These are phyloP conservation scores for Drosophila trichaetosa DNA, from an alignment of 2,888 invertebrate species.

Conservation along the genomic window DNA sequence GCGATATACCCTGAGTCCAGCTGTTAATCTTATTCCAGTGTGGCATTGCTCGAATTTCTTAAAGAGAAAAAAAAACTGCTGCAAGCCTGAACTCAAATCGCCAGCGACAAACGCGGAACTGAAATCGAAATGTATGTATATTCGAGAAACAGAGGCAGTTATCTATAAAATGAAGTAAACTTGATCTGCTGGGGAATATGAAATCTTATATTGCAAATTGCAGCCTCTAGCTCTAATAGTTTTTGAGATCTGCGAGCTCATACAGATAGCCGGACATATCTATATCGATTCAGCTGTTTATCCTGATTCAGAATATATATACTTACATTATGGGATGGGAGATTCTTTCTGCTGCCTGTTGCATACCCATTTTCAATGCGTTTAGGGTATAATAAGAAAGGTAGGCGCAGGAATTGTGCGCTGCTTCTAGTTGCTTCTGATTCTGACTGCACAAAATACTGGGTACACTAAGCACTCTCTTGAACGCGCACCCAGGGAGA, in stretches of 20 bases:
- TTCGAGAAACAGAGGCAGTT: neutral
- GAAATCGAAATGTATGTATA: neutral
- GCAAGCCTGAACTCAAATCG: neutral
- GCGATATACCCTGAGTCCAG: neutral
- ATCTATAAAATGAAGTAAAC: neutral
- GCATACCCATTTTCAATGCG: neutral
- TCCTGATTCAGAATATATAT: neutral
- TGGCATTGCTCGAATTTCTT: neutral
- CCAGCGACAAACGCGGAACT: neutral
- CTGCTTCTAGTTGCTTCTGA: conserved; percentile 46
- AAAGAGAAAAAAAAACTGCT: neutral
- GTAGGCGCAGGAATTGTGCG: conserved; percentile 25
- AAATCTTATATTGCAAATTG: neutral
- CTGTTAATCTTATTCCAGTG: neutral
- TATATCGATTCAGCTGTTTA: no score
- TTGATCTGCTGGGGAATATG: neutral
- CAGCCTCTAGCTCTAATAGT: no score
- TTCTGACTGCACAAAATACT: conserved; percentile 55
- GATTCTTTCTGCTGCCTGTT: neutral
- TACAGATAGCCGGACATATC: neutral
- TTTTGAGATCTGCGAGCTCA: neutral
- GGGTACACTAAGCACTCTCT: conserved; percentile 45
- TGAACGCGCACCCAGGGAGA: conserved; percentile 4
- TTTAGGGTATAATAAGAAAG: conserved; percentile 30
- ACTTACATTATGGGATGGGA: neutral